These are phyloP conservation scores for Schizotus pectinicornis DNA, from an alignment of 2,888 invertebrate species.

Conservation along the genomic window DNA sequence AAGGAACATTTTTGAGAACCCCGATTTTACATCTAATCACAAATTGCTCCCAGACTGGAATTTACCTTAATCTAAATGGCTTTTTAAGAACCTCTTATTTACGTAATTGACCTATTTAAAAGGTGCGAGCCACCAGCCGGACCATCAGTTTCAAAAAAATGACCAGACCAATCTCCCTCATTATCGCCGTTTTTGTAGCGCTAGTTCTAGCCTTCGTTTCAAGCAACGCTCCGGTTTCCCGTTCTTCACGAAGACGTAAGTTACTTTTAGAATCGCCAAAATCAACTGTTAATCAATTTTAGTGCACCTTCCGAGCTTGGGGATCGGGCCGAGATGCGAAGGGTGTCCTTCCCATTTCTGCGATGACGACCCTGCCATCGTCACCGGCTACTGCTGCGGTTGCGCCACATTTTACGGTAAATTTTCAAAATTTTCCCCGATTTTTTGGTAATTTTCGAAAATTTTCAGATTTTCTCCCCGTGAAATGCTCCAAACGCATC, in stretches of 20 bases:
- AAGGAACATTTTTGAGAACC: too few species aligned
- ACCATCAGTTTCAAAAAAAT: background rate
- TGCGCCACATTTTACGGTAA: conserved; percentile 66
- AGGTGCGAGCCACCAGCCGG: background rate
- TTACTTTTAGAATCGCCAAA: background rate
- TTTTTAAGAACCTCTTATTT: conserved; percentile 15
- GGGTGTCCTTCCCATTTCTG: conserved; percentile 66
- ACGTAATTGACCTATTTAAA: conserved; percentile 19
- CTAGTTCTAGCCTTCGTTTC: background rate
- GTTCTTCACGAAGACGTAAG: conserved; percentile 13
- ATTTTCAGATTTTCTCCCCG: conserved; percentile 64
- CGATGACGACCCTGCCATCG: conserved; percentile 66
- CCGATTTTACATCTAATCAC: too few species aligned
- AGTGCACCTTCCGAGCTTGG: conserved; percentile 64
- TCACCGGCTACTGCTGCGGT: conserved; percentile 71
- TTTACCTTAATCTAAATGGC: conserved; percentile 7
- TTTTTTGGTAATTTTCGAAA: conserved; percentile 1
- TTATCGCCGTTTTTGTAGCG: too few species aligned
- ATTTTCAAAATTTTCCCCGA: conserved; percentile 1
- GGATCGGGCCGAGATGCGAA: conserved; percentile 62
- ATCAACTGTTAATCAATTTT: conserved; percentile 19
- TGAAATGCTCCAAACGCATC: conserved; percentile 63
- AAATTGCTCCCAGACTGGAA: too few species aligned
- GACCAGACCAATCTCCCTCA: too few species aligned
- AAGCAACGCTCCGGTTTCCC: background rate